A percentile compares a stretch with the other conserved stretches of the same genome.
phyloP scores from a whole-genome alignment of 2,888 invertebrate genomes.

The Leptopilina syphax region DNA sequence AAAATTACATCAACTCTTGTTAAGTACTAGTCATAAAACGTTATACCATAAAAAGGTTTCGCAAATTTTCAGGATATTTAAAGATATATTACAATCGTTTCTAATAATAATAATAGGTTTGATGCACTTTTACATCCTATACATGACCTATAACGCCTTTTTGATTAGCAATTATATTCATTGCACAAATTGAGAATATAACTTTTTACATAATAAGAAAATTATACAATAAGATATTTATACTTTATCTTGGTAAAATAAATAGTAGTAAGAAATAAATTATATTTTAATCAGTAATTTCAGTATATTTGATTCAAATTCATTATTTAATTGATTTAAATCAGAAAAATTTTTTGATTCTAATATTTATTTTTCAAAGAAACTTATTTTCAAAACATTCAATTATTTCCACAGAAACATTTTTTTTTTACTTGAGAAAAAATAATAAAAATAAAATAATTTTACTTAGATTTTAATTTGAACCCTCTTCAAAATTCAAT shows the following conservation, averaged over 20 bases:
- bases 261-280: not conserved
- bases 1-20: constrained; percentile 20
- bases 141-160: not conserved
- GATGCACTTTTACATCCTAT: constrained; percentile 3
- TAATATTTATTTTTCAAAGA: too few relatives aligned
- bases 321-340: too few relatives aligned
- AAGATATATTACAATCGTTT: constrained; percentile 8
- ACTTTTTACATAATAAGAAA: not conserved
- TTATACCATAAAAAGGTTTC: constrained; percentile 12
- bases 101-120: not conserved
- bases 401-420: too few relatives aligned
- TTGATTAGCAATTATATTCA: not conserved
- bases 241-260: not conserved
- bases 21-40: not conserved
- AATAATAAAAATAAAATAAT: too few relatives aligned
- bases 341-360: too few relatives aligned
- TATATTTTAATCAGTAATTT: not conserved
- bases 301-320: too few relatives aligned
- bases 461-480: too few relatives aligned
- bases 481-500: too few relatives aligned
- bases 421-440: too few relatives aligned
- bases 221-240: not conserved
- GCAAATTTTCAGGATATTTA: constrained; percentile 17
- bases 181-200: not conserved
- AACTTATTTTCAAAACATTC: too few relatives aligned